Percentiles rank a stretch among this genome's conserved stretches.
Evolutionary conservation across 2,888 invertebrate species (phyloP).

Genomic region (Prosapia bicincta): DNA sequence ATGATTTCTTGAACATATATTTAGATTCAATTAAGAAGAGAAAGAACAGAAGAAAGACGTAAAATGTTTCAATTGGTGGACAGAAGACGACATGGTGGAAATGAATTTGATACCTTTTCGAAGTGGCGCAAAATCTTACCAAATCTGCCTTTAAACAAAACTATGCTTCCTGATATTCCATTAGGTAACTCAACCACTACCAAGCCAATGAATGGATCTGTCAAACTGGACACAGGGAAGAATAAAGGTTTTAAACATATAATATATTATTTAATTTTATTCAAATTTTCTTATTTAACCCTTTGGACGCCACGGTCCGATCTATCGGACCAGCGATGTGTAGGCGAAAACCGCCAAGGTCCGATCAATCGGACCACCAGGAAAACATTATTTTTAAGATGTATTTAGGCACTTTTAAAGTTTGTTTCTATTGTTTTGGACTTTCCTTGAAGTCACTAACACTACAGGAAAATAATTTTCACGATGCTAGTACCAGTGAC

Average conservation of each 20-base stretch:
- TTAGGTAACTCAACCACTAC: constrained; percentile 17
- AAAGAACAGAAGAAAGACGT: constrained; percentile 87
- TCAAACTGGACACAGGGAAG: constrained; percentile 8
- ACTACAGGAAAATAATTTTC: too few relatives aligned
- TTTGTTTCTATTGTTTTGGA: too few relatives aligned
- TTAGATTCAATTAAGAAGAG: constrained; percentile 76
- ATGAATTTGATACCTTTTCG: constrained; percentile 49
- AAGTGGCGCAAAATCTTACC: constrained; percentile 69
- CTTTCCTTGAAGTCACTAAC: too few relatives aligned
- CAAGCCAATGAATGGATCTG: constrained; percentile 15
- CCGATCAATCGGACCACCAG: too few relatives aligned
- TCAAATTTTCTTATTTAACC: too few relatives aligned
- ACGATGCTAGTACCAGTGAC: too few relatives aligned
- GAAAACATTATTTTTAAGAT: too few relatives aligned
- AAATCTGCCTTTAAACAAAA: constrained; percentile 48
- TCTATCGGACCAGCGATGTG: too few relatives aligned
- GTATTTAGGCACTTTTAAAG: too few relatives aligned
- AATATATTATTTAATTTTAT: background rate
- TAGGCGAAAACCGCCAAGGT: too few relatives aligned
- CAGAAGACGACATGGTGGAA: constrained; percentile 47
- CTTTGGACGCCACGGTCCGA: too few relatives aligned
- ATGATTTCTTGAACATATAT: constrained; percentile 33
- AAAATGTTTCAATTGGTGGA: constrained; percentile 91
- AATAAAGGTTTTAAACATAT: too few relatives aligned
- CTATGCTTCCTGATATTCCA: constrained; percentile 21